Percentiles rank a stretch among this genome's conserved stretches.
Conservation (phyloP, 2,113 vertebrate genomes). For the Cebidichthys violaceus region DNA sequence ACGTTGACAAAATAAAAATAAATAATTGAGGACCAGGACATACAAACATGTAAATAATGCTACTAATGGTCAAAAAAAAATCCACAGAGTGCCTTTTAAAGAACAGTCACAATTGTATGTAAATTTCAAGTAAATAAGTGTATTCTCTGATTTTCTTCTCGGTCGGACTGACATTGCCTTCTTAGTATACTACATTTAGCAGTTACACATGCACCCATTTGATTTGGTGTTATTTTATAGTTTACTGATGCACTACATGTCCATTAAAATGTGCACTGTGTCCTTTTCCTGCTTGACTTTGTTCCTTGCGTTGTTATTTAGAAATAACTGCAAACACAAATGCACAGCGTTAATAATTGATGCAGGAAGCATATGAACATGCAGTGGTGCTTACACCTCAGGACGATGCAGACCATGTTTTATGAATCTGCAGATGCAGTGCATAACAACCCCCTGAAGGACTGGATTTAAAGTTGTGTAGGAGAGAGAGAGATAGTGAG, state of each 20-base stretch:
- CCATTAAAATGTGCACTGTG: background rate
- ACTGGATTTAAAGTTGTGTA: conserved; percentile 40
- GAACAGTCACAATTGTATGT: background rate
- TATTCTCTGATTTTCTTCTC: background rate
- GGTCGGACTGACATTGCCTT: background rate
- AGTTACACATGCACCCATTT: background rate
- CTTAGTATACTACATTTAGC: background rate
- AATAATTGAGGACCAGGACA: background rate
- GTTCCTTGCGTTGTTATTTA: background rate
- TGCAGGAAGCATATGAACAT: background rate
- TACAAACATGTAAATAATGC: background rate
- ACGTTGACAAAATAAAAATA: background rate
- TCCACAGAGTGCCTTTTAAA: background rate
- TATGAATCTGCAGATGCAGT: conserved; percentile 57
- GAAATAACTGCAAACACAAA: conserved; percentile 19
- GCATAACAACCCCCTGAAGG: conserved; percentile 39
- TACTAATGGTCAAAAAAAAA: background rate
- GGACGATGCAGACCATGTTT: conserved; percentile 33
- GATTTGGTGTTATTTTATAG: background rate
- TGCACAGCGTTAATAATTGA: conserved; percentile 41
- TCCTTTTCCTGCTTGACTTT: background rate
- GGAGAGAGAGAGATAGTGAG: background rate
- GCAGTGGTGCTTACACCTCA: conserved; percentile 20
- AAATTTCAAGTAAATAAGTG: background rate
- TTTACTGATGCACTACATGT: background rate